These are phyloP conservation scores for Apis laboriosa DNA, from an alignment of 1,140 invertebrate species.

Conservation along the genomic window DNA sequence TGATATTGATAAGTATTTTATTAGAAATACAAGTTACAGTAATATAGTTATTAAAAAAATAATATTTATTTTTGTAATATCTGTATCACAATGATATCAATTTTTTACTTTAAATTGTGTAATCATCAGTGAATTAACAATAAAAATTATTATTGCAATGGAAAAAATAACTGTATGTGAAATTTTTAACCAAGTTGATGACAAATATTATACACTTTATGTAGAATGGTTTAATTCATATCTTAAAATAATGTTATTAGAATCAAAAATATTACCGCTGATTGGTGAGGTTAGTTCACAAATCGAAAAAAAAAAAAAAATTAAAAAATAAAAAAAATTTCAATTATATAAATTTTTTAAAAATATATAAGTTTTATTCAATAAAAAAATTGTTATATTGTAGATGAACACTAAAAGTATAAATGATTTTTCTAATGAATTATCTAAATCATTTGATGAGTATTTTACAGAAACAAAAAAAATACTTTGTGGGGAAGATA, in stretches of 20 bases:
- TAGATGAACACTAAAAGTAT: slow-evolving; percentile 43
- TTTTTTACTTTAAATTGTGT: neutral
- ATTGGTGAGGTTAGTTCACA: slow-evolving; percentile 48
- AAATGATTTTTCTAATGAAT: slow-evolving; percentile 32
- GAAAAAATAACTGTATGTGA: slow-evolving; percentile 38
- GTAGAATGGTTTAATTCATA: slow-evolving; percentile 49
- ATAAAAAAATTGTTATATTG: slow-evolving; percentile 31
- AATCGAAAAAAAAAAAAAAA: neutral
- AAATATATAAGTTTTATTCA: neutral
- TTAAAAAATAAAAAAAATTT: neutral
- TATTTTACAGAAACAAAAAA: slow-evolving; percentile 57
- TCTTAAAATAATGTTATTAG: slow-evolving; percentile 53
- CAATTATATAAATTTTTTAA: neutral
- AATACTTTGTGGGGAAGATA: slow-evolving; percentile 47
- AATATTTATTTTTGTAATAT: neutral
- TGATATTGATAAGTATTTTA: neutral
- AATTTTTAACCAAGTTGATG: slow-evolving; percentile 53
- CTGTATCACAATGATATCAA: neutral
- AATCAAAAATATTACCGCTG: slow-evolving; percentile 24
- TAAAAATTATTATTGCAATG: slow-evolving; percentile 31
- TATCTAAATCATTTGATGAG: slow-evolving; percentile 41
- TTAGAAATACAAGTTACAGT: neutral
- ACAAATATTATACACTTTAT: slow-evolving; percentile 44
- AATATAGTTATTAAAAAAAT: neutral
- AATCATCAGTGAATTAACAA: neutral